Evolutionary conservation across 2,888 invertebrate species (phyloP).

Genomic region (Nemotelus pantherinus): DNA sequence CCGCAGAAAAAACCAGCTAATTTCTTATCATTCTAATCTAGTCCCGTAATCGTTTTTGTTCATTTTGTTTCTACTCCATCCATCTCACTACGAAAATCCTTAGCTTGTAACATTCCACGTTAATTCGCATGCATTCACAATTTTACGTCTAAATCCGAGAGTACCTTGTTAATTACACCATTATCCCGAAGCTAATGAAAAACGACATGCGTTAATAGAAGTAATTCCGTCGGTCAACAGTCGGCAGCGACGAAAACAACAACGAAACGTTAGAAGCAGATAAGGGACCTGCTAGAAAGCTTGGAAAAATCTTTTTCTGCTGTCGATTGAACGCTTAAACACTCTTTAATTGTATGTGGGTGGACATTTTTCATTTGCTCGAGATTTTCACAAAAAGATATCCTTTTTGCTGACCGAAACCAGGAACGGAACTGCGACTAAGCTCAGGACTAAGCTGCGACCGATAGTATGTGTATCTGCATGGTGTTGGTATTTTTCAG

Average conservation of each 20-base stretch:
- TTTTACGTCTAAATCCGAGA: not conserved
- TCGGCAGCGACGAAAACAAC: not conserved
- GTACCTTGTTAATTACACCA: slow-evolving; percentile 17
- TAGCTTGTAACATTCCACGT: not conserved
- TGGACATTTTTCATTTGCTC: not conserved
- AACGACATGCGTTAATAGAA: slow-evolving; percentile 29
- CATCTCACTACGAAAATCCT: not conserved
- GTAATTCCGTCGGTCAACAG: slow-evolving; percentile 3
- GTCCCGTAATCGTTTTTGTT: not conserved
- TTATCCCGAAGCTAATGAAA: slow-evolving; percentile 29
- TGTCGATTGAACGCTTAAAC: not conserved
- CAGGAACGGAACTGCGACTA: not conserved
- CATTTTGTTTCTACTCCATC: not conserved
- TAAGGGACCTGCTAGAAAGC: not conserved
- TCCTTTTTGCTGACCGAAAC: not conserved
- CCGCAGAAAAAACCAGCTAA: no score
- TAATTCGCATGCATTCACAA: not conserved
- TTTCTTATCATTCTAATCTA: not conserved
- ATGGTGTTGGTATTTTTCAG: not conserved
- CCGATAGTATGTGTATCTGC: not conserved
- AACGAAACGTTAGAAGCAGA: not conserved
- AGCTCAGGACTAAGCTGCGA: no score
- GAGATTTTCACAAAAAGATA: slow-evolving; percentile 4
- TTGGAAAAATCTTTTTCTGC: slow-evolving; percentile 9
- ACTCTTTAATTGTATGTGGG: slow-evolving; percentile 27